These are phyloP conservation scores for Australoheros facetus DNA, from an alignment of 2,797 vertebrate species.

Conservation along the genomic window DNA sequence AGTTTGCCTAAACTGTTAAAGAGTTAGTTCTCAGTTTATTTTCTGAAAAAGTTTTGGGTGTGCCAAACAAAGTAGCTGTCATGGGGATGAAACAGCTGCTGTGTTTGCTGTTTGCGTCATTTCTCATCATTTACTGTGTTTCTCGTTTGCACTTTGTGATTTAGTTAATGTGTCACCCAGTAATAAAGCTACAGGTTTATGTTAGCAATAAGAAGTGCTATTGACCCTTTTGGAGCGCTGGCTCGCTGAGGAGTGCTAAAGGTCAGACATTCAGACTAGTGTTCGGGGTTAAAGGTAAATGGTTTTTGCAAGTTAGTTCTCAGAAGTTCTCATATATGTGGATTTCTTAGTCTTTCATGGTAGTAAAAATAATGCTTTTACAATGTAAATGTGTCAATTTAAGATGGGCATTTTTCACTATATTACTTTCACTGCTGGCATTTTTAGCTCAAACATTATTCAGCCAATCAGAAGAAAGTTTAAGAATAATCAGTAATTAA, in stretches of 20 bases:
- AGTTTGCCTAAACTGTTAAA: slow-evolving; percentile 24
- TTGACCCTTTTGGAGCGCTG: slow-evolving; percentile 28
- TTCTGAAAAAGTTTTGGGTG: slow-evolving; percentile 35
- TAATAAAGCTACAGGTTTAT: slow-evolving; percentile 10
- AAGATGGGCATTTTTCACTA: neutral
- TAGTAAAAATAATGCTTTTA: neutral
- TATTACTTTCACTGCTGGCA: neutral
- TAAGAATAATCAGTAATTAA: neutral
- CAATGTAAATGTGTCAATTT: neutral
- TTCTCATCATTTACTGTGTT: neutral
- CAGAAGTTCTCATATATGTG: neutral
- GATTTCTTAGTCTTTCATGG: neutral
- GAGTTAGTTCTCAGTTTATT: slow-evolving; percentile 22
- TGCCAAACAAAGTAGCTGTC: slow-evolving; percentile 5
- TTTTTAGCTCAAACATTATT: neutral
- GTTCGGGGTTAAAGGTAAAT: slow-evolving; percentile 51
- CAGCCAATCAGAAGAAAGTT: neutral
- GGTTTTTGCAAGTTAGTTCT: slow-evolving; percentile 15
- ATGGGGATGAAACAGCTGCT: neutral
- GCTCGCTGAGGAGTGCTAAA: slow-evolving; percentile 28
- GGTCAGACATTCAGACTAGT: slow-evolving; percentile 44
- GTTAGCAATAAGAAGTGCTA: slow-evolving; percentile 12
- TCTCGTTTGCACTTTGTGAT: neutral
- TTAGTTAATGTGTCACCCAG: neutral
- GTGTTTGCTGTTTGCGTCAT: slow-evolving; percentile 17